Conservation (phyloP, 2,113 vertebrate species). For the Cheirogaleus medius region DNA sequence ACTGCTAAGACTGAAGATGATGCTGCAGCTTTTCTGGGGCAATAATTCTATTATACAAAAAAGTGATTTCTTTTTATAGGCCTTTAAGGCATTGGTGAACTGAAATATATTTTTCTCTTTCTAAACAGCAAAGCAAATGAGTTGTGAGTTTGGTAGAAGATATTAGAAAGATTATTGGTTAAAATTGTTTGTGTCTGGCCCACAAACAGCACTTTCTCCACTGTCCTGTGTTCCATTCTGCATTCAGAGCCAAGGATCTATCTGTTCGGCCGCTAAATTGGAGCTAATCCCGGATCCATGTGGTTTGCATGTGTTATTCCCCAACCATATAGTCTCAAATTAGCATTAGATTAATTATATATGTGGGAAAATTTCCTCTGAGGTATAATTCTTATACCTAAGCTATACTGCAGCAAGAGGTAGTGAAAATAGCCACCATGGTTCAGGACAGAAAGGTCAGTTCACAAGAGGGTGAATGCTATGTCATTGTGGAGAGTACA, state of each 20-base stretch:
- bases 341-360: constrained; percentile 3
- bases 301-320: neutral
- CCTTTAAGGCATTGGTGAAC: neutral
- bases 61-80: neutral
- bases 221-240: neutral
- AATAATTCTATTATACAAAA: neutral
- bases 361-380: neutral
- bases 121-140: neutral
- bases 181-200: neutral
- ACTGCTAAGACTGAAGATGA: neutral
- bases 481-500: neutral
- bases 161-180: neutral
- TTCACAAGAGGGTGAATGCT: neutral
- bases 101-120: neutral
- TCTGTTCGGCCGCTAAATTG: neutral
- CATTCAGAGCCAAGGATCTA: neutral
- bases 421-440: neutral
- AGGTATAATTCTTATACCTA: neutral
- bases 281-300: neutral
- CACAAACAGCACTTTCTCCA: neutral
- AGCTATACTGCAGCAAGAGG: neutral
- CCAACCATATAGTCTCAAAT: neutral
- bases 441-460: neutral
- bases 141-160: neutral
- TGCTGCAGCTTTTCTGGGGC: neutral